These are phyloP conservation scores for Pungitius pungitius DNA, from an alignment of 2,113 vertebrate species.

Conservation along the genomic window DNA sequence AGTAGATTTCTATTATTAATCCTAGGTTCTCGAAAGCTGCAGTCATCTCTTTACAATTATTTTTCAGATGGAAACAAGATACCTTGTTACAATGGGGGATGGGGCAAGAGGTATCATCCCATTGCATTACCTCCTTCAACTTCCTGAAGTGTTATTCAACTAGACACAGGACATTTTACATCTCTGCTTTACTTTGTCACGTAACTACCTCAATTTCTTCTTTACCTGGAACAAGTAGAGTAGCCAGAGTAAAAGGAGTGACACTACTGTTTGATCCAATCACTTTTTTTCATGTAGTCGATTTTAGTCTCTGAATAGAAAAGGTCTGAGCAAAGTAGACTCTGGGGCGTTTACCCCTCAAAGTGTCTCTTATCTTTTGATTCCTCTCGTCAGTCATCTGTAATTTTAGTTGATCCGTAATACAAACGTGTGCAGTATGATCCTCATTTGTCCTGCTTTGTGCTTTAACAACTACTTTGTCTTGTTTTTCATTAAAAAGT, in stretches of 20 bases:
- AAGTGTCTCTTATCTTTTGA: conserved; percentile 7
- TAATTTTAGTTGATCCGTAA: conserved; percentile 3
- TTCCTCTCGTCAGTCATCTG: conserved; percentile 4
- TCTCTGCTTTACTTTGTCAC: conserved; percentile 31
- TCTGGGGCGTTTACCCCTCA: not conserved
- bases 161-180: not conserved
- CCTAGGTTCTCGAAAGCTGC: conserved; percentile 47
- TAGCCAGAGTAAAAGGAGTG: conserved; percentile 2
- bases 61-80: conserved; percentile 49
- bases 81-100: conserved; percentile 13
- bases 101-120: conserved; percentile 28
- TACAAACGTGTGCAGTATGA: conserved; percentile 4
- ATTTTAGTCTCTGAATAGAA: conserved; percentile 8
- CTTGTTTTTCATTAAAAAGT: conserved; percentile 3
- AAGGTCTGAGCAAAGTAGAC: conserved; percentile 3
- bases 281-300: conserved; percentile 5
- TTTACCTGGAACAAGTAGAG: conserved; percentile 20
- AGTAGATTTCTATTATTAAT: conserved; percentile 59
- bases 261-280: conserved; percentile 7
- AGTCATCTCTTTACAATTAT: conserved; percentile 50
- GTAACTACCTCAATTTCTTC: conserved; percentile 20
- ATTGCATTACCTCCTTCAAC: conserved; percentile 8
- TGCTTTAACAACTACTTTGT: not conserved
- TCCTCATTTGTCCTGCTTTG: not conserved
- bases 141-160: not conserved